These are phyloP conservation scores for Choloepus didactylus DNA, from an alignment of 2,797 vertebrate genomes.

Conservation along the genomic window DNA sequence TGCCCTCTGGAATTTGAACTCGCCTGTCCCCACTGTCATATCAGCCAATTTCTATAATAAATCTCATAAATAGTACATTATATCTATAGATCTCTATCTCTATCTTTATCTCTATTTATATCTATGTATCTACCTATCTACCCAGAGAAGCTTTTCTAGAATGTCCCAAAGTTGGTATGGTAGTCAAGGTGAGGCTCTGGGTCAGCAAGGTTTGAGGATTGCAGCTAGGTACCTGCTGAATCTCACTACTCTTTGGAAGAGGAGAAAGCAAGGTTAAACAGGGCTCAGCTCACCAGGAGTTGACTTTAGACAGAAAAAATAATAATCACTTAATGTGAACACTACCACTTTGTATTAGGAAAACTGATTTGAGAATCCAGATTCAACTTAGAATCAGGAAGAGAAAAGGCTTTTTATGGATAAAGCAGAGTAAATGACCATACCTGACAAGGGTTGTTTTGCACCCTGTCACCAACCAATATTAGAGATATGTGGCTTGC, in stretches of 20 bases:
- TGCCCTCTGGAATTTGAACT: too few relatives aligned
- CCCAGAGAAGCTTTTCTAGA: not conserved
- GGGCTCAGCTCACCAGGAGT: not conserved
- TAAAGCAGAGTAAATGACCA: not conserved
- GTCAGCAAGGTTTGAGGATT: not conserved
- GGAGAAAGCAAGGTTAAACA: not conserved
- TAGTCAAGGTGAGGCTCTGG: not conserved
- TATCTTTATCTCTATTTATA: too few relatives aligned
- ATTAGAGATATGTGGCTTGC: not conserved
- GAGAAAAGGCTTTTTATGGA: not conserved
- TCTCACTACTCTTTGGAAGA: not conserved
- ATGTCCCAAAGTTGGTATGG: not conserved
- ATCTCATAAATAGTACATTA: too few relatives aligned
- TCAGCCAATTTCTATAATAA: too few relatives aligned
- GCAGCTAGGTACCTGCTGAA: not conserved
- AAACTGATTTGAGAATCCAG: not conserved
- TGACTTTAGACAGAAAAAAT: not conserved
- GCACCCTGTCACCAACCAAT: not conserved
- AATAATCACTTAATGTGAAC: not conserved
- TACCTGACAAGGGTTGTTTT: not conserved
- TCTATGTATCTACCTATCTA: too few relatives aligned
- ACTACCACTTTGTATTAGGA: not conserved
- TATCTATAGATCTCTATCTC: too few relatives aligned
- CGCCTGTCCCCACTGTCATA: too few relatives aligned
- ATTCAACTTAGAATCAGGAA: constrained; percentile 13